Base-by-base conservation (phyloP, 2,113 vertebrate species). In the Aptenodytes patagonicus region DNA sequence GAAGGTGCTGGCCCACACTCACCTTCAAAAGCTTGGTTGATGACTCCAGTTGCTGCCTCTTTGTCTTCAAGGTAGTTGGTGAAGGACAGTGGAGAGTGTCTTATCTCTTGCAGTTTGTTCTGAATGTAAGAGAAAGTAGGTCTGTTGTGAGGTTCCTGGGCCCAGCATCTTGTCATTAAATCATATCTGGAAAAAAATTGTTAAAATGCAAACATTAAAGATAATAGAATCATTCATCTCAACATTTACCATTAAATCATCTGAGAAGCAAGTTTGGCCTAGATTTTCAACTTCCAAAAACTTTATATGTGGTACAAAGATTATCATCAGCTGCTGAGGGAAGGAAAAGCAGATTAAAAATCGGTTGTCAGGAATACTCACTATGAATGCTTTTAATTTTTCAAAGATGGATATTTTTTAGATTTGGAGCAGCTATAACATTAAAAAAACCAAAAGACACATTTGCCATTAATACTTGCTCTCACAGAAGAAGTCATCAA, bases 81-180 rank as follows among this genome's bases (percentile, higher is more conserved):
- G 24, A 78, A 87, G 83, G 75, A 95, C 69, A 95, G 58, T 52
- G 94, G 89, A 68, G 91, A 88, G 20, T 77, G 55, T 89, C 89
- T 96, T 90, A 98, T 94, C 88, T 98, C 95, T 95, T 97, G 97
- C 55, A 98, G 94, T 64, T 97, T 92, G 62, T 97, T 90, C 70
- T 97, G 95, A 96, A 98, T 97, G 29, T 68, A 85, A 76, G 65
- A 69, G 79, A 98, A 98, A 79, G 92, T 90, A 64, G 98, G 98
- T 89, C 98, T 98, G 76, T 94, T 96, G 47, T 84, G 69, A 72
- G 97, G 96, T 73, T 98, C 97, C 85, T 98, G 97, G 81, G 97
- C 97, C 98, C 98, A 98, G 80, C 97, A 98, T 51, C 93, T 97
- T 69, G 72, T 61, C 97, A 98, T 97, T 96, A 98, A 96, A 72